Percentiles rank a stretch among this genome's conserved stretches.
Conservation (phyloP, 1,140 invertebrate species). For the Dryas iulia region DNA sequence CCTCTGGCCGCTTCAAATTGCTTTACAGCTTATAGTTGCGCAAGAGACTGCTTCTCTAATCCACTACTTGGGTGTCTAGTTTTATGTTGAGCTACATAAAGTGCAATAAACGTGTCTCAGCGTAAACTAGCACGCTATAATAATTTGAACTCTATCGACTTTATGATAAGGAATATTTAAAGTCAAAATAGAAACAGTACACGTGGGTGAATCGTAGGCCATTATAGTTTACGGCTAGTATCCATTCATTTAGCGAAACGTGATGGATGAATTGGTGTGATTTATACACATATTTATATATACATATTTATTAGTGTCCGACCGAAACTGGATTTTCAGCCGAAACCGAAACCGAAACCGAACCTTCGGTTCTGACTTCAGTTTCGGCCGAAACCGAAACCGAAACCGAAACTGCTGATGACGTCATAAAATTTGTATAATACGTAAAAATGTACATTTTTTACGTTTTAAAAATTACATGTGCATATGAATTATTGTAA, state of each 20-base stretch:
- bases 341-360: too few relatives aligned
- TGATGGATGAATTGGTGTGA: slow-evolving; percentile 48
- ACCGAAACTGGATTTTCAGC: too few relatives aligned
- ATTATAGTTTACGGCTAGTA: slow-evolving; percentile 53
- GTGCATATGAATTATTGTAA: too few relatives aligned
- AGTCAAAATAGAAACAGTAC: slow-evolving; percentile 25
- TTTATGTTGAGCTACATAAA: slow-evolving; percentile 56
- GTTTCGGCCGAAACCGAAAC: too few relatives aligned
- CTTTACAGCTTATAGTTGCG: slow-evolving; percentile 53
- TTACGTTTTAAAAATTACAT: too few relatives aligned
- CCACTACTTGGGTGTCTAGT: slow-evolving; percentile 64
- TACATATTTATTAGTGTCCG: too few relatives aligned
- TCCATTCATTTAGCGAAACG: slow-evolving; percentile 62
- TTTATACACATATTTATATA: slow-evolving; percentile 40
- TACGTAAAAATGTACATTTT: too few relatives aligned
- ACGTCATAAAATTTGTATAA: too few relatives aligned
- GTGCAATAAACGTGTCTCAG: slow-evolving; percentile 49
- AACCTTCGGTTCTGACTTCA: too few relatives aligned
- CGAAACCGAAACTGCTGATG: too few relatives aligned
- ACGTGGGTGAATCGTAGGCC: slow-evolving; percentile 54
- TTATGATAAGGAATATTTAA: slow-evolving; percentile 22
- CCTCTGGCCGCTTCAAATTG: slow-evolving; percentile 45
- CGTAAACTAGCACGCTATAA: slow-evolving; percentile 26
- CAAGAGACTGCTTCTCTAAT: slow-evolving; percentile 47
- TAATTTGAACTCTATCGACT: slow-evolving; percentile 39